Base-by-base conservation (phyloP, 2,888 invertebrate genomes). In the Cantharis rustica region DNA sequence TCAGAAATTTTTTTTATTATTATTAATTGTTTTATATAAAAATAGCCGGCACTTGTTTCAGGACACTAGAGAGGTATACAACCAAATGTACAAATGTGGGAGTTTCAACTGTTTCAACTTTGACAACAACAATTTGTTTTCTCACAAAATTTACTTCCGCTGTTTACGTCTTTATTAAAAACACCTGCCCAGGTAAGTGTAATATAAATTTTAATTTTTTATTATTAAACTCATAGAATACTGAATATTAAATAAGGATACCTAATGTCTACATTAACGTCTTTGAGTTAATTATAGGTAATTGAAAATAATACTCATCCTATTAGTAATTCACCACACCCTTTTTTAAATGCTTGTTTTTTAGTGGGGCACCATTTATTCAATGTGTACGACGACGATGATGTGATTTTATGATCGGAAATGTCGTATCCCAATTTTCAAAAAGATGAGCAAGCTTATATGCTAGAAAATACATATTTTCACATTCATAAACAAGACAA, bases 101-200 rank as follows among this genome's bases (percentile, higher is more conserved):
- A n/a, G 47, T 47, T 47, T 2, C 9, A 1, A 7, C 23, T 20
- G 47, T 47, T 47, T 2, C 9, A 1, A 7, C 23, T 20, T 15
- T 68, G 68, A 68, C 26, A 26, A 68, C 68, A 68, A 23, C 7
- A 26, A 3, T 68, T 15, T 68, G 26, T 68, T 68, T 26, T 10
- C 68, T 47, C 47, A 47, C 47, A 47, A 47, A 47, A 7, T 47
- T 47, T n/a, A 47, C 47, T 47, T 47, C 47, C 47, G 47, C 9
- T 2, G 68, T 68, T 68, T 20, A 26, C 68, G 23, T 23, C 15
- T 68, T 15, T 23, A 68, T 23, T 11, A 68, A 23, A 2, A n/a
- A 68, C 20, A 68, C 68, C 16, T 68, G 68, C 68, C 9, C 68
- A 68, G 68, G 68, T 68, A 20, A 68, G 68, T 68, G 68, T 10